Conservation (phyloP, 2,888 invertebrate genomes). For the Xanthia icteritia region DNA sequence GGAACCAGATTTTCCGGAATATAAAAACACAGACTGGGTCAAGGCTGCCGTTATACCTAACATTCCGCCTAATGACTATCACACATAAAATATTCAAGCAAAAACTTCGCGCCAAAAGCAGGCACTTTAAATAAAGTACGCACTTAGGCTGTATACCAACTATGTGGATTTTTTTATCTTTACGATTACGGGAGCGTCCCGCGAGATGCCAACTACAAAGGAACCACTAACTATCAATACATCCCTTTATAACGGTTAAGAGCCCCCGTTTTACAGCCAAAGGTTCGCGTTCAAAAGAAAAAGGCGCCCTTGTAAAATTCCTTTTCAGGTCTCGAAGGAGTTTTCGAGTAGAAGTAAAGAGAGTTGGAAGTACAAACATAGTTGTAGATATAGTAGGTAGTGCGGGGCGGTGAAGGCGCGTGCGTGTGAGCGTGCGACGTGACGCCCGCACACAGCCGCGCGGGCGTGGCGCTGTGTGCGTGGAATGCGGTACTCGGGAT, state of each 20-base stretch:
- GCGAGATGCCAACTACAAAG: constrained; percentile 80
- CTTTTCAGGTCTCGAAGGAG: constrained; percentile 87
- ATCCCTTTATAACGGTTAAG: constrained; percentile 80
- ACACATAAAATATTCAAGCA: constrained; percentile 52
- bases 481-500: constrained; percentile 78
- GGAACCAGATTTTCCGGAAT: constrained; percentile 62
- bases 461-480: constrained; percentile 72
- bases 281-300: constrained; percentile 84
- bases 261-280: constrained; percentile 82
- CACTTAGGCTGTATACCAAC: constrained; percentile 56
- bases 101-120: constrained; percentile 46
- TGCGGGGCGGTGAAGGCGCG: constrained; percentile 77
- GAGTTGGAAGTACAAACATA: constrained; percentile 73
- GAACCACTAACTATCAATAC: constrained; percentile 79
- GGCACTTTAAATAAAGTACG: constrained; percentile 60
- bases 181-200: constrained; percentile 75
- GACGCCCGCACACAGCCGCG: constrained; percentile 67
- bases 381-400: constrained; percentile 77
- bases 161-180: constrained; percentile 73
- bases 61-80: constrained; percentile 50
- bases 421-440: constrained; percentile 80
- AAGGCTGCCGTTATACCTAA: constrained; percentile 59
- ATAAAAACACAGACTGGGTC: constrained; percentile 58
- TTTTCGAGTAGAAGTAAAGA: constrained; percentile 75
- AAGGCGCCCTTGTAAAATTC: constrained; percentile 87